Percentiles rank a stretch among this genome's conserved stretches.
Evolutionary conservation across 2,888 invertebrate genomes (phyloP).

Genomic region (Polydesmus complanatus): DNA sequence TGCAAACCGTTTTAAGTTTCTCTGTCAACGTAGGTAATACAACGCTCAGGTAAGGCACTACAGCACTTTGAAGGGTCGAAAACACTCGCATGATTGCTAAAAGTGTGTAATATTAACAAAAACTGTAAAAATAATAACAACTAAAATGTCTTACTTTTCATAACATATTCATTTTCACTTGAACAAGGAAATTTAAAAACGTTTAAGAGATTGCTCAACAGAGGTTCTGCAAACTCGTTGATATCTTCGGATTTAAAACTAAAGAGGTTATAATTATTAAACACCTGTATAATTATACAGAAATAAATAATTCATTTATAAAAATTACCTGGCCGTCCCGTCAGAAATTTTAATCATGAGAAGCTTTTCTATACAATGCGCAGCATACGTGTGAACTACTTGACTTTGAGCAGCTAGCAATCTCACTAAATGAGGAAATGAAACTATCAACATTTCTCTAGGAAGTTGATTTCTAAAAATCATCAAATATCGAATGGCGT

Average conservation of each 20-base stretch:
- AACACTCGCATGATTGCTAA: conserved; percentile 81
- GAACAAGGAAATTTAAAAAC: conserved; percentile 58
- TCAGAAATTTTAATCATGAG: conserved; percentile 44
- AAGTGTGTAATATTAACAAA: too few relatives aligned
- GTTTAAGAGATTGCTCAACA: conserved; percentile 61
- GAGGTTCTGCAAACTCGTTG: conserved; percentile 48
- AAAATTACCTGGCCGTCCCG: conserved; percentile 41
- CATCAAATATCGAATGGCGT: conserved; percentile 91
- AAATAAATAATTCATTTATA: neutral
- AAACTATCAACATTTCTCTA: conserved; percentile 54
- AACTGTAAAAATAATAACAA: conserved; percentile 7
- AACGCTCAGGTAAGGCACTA: conserved; percentile 64
- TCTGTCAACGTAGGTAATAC: conserved; percentile 70
- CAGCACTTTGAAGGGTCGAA: conserved; percentile 60
- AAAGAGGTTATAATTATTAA: neutral
- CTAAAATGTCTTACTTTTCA: conserved; percentile 55
- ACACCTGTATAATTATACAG: neutral
- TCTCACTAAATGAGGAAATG: conserved; percentile 62
- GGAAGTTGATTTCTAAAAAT: conserved; percentile 78
- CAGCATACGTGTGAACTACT: conserved; percentile 91
- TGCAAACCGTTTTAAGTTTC: conserved; percentile 66
- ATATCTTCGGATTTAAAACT: conserved; percentile 40
- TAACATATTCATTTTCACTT: conserved; percentile 90
- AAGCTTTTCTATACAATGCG: conserved; percentile 78
- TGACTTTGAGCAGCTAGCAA: conserved; percentile 61